Base-by-base conservation (phyloP, 1,140 invertebrate species). In the Andrena cerasifolii region DNA sequence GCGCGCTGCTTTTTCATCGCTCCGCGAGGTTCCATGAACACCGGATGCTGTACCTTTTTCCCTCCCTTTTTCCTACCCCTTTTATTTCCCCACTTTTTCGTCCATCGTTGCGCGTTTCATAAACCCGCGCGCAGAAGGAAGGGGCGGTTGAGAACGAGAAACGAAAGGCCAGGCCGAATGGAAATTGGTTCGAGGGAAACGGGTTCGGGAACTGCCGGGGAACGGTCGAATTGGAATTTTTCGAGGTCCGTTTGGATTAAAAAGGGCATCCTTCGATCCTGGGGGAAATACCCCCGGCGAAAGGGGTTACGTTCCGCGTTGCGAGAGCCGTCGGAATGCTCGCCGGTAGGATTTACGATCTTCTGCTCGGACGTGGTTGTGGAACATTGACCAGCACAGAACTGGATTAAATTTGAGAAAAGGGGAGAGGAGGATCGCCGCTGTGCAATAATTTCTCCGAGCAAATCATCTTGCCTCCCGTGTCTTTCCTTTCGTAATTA, bases 211-310 rank as follows among this genome's bases (percentile, higher is more conserved):
- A 78, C 63, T 26, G 59, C 45, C 67, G 14, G 62, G 65, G 45
- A 72, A 62, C 58, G 65, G 18, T 71, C 66, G 73, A 76, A 76
- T 76, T 76, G 73, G 54, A 73, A 83, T 71, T 78, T 83, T 78
- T 82, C 67, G 59, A 71, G 54, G 49, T 67, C 45, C 21, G 62
- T 61, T 72, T 70, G 74, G 76, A 83, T 83, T 82, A 78, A 82
- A 83, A 82, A 56, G 56, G 43, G 66, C 67, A 78, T 77, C 66
- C 73, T 66, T 40, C 47, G 67, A 56, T 68, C 81, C 81, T 83
- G 18, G 26, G 80, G 80, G 80, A 83, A 82, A 83, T 83, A 78
- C 65, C 33, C 16, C 16, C 18, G 40, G 73, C 65, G 53, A 68
- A 76, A 76, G 63, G 73, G 73, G 63, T 76, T 76, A 68, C 53